Evolutionary conservation across 2,888 invertebrate species (phyloP), one percentile per base, ranked within the genome.

Genomic region (Drosophila eohydei): DNA sequence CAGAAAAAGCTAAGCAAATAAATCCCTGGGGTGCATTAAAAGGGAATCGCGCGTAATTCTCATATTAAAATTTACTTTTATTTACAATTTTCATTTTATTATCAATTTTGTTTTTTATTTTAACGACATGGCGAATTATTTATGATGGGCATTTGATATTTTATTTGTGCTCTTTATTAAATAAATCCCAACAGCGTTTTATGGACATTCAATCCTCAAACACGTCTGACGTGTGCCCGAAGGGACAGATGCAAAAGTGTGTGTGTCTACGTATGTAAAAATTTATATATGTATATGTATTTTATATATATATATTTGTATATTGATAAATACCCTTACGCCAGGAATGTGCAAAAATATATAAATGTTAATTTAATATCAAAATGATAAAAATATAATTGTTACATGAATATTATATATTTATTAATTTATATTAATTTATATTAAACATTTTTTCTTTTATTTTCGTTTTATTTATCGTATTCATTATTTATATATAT

Each of bases 41-140:
- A 34, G 21, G 44, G 54, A 54, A 61, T 30, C 44, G 34, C 14
- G 26, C 21, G 16, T 32, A 34, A 58, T 76, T 75, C 51, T 57
- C 70, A 86, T 46, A 16, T 55, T 43, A 43, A 21, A 62, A 26
- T 41, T 38, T 81, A 62, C 66, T 59, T 76, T 77, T 72, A 71
- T 83, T 72, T 68, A 67, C 71, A 74, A 74, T 84, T 81, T 77
- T 61, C 51, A 71, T 83, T 89, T 87, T 84, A 84, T 89, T 79
- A 79, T 79, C 72, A 83, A 82, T 80, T 78, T 71, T 71, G 61
- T 59, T 69, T 82, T 68, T 66, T 72, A 66, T 83, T 70, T 71
- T 54, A 54, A 83, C 59, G 50, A 74, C 74, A 44, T 66, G 69
- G 68, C 41, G 64, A 75, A 80, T 83, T 74, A 89, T 87, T 89